Evolutionary conservation across 2,113 vertebrate genomes (phyloP), one percentile per base, ranked within the genome.

Genomic region (Tachysurus fulvidraco): DNA sequence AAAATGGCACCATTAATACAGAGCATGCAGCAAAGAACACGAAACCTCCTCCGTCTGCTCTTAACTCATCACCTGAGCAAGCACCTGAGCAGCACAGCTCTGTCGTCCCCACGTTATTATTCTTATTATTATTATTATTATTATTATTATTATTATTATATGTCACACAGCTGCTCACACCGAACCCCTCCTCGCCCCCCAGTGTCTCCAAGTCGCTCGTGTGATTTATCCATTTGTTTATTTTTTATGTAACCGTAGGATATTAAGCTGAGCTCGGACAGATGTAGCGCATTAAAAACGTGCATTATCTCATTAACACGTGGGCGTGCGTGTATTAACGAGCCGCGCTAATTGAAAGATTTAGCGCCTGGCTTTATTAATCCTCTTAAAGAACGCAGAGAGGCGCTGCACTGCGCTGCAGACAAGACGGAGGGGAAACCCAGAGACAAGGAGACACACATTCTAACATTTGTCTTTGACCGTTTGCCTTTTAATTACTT

Each of bases 1-100:
- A 94, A 94, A 92, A 93, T 91, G 92, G 93, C 93, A 91, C 91
- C 91, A 91, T 94, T 95, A 95, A 95, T 94, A 92, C 92, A 93
- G 92, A 91, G 92, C 90, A 59, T 44, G 87, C 85, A 87, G 83
- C 83, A 16, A 69, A 19, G 62, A 88, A 88, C 89, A 89, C 89
- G 73, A 86, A 77, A 83, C 85, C 89, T 89, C 92, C 88, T 89
- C 92, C 89, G 88, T 88, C 89, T 89, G 91, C 92, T 83, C 91
- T 92, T 93, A 93, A 91, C 92, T 86, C 93, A 90, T 94, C 92
- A 93, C 92, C 92, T 93, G 91, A 50, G 91, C 85, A 83, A 86
- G 84, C 92, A 93, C 93, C 91, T 91, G 90, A 88, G 88, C n/a
- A 16, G 25, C 88, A 21, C 89, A 86, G 89, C 91, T 81, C 90